A percentile compares a stretch with the other conserved stretches of the same genome.
These are phyloP conservation scores for Drosophila nikananu DNA, from an alignment of 1,140 invertebrate genomes.

Conservation along the genomic window DNA sequence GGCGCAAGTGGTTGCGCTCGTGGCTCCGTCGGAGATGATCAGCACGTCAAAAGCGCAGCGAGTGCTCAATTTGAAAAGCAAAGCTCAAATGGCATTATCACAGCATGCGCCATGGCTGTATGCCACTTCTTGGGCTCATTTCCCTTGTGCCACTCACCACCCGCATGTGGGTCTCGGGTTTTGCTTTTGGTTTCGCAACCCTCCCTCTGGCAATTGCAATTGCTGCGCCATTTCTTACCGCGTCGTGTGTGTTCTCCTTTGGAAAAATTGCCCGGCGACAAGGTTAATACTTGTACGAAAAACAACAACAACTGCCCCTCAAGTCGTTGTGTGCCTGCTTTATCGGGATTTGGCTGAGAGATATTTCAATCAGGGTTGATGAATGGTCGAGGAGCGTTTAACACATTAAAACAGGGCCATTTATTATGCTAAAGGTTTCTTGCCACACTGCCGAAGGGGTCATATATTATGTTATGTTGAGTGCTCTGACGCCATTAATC, in stretches of 20 bases:
- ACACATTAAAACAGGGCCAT: conserved; percentile 38
- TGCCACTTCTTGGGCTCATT: conserved; percentile 5
- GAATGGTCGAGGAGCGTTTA: conserved; percentile 35
- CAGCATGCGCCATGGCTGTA: conserved; percentile 64
- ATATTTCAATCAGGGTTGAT: conserved; percentile 54
- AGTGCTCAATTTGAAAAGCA: conserved; percentile 81
- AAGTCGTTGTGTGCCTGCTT: conserved; percentile 27
- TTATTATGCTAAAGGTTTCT: conserved; percentile 42
- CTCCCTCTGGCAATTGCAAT: conserved; percentile 41
- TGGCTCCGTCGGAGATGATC: conserved; percentile 49
- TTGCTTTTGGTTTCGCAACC: conserved; percentile 66
- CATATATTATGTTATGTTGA: conserved; percentile 21
- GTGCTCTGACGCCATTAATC: conserved; percentile 22
- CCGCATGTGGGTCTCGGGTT: conserved; percentile 71
- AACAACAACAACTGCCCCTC: conserved; percentile 24
- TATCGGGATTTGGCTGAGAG: conserved; percentile 38
- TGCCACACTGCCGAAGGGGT: conserved; percentile 15
- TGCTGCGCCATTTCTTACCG: conserved; percentile 61
- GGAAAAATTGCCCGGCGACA: conserved; percentile 55
- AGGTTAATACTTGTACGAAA: conserved; percentile 27
- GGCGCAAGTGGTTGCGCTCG: conserved; percentile 22
- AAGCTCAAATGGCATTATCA: conserved; percentile 80
- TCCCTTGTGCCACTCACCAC: conserved; percentile 36
- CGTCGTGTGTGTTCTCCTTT: conserved; percentile 57
- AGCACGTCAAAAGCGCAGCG: conserved; percentile 66